Evolutionary conservation across 2,888 invertebrate genomes (phyloP).

Genomic region (Abrostola triplasia): DNA sequence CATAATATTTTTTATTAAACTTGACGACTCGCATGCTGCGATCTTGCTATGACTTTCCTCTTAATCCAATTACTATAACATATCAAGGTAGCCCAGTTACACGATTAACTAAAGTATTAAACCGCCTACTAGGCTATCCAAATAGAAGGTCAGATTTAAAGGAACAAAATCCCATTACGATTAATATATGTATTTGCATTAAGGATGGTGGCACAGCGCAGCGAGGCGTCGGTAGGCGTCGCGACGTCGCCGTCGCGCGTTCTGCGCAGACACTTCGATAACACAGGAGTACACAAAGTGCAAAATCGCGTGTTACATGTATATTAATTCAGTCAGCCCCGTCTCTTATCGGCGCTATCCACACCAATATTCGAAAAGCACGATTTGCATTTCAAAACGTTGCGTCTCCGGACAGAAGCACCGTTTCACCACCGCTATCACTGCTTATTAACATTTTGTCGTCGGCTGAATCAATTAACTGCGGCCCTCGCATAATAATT

Average conservation of each 20-base stretch:
- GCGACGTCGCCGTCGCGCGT: constrained; percentile 4
- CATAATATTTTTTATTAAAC: no score
- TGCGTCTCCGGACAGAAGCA: constrained; percentile 55
- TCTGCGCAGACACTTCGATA: constrained; percentile 38
- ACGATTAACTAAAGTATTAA: constrained; percentile 11
- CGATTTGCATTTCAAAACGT: constrained; percentile 78
- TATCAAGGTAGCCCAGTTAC: constrained; percentile 3
- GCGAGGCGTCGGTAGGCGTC: background rate
- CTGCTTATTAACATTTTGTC: constrained; percentile 86
- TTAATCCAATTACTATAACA: constrained; percentile 6
- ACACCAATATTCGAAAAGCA: constrained; percentile 72
- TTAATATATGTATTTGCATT: constrained; percentile 41
- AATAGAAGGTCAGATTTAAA: constrained; percentile 19
- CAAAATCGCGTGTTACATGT: constrained; percentile 76
- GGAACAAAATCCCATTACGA: constrained; percentile 30
- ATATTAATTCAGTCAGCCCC: constrained; percentile 74
- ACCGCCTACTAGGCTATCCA: constrained; percentile 10
- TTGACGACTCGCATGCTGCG: background rate
- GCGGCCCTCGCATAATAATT: constrained; percentile 83
- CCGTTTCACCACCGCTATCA: constrained; percentile 69
- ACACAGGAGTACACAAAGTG: constrained; percentile 60
- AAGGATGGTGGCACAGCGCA: constrained; percentile 16
- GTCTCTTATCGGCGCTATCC: constrained; percentile 73
- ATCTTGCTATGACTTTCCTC: background rate
- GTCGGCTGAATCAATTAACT: constrained; percentile 84